Evolutionary conservation across 1,140 invertebrate species (phyloP), one percentile per base, ranked within the genome.

Genomic region (Ctenoplectra terminalis): DNA sequence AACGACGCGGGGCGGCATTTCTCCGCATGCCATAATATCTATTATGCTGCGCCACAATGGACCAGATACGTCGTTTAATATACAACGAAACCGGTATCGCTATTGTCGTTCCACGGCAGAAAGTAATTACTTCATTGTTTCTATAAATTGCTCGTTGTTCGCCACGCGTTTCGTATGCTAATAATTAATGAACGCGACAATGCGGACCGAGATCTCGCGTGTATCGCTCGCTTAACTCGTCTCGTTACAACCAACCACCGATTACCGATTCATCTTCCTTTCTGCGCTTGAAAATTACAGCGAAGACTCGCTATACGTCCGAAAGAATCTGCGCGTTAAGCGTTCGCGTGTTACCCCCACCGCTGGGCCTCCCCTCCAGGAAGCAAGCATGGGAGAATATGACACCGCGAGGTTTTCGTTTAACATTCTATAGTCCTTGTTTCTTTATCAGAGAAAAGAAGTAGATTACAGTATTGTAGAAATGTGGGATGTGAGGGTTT

Each of bases 121-220:
- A 87, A 87, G 82, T 87, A 87, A 87, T 87, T 87, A 87, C 77
- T 84, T 82, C 85, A 84, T 78, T 84, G 86, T 87, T 63, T 82
- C 82, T 34, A 87, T 87, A 87, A 87, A 87, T 87, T 80, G 82
- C 64, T 86, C 58, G 67, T 48, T 81, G 56, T 77, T 74, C 85
- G 71, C 71, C 82, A 80, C 80, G 83, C 78, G 78, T 84, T 81
- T 71, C 63, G 56, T 78, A 78, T 67, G 75, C 37, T 81, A 77
- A 87, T 86, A 86, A 87, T 87, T 87, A 87, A 87, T 82, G 73
- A 78, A 74, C 58, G 63, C 46, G 63, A 71, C 82, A 81, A 84
- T 83, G 69, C 48, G 48, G 52, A 13, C 34, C 1, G 46, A 8
- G 46, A 78, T 82, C 61, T 60, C 29, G 20, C 50, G 34, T 20